Percentiles rank a stretch among this genome's conserved stretches.
Conservation (phyloP, 2,113 vertebrate genomes). For the Sterna hirundo region DNA sequence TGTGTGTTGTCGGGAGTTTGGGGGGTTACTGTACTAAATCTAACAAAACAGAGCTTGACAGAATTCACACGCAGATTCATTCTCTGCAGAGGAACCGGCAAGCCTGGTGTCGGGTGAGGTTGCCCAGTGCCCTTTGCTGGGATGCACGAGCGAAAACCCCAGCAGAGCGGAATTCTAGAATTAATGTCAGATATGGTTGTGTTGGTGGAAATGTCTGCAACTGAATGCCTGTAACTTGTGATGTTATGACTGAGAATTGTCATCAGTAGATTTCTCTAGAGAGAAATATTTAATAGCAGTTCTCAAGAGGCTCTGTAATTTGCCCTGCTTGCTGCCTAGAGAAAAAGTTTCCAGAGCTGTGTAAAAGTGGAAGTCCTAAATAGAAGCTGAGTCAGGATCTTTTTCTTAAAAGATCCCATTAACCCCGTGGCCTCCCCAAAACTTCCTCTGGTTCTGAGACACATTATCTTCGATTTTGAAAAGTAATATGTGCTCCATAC, state of each 20-base stretch:
- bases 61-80: not conserved
- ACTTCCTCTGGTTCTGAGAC: not conserved
- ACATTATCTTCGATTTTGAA: not conserved
- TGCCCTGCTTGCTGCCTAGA: not conserved
- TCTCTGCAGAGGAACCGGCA: not conserved
- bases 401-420: not conserved
- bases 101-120: not conserved
- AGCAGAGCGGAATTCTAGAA: not conserved
- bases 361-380: not conserved
- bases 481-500: not conserved
- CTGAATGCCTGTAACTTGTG: not conserved
- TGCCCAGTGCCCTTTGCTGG: not conserved
- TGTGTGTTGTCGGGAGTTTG: not conserved
- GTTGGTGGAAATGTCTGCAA: not conserved
- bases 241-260: not conserved
- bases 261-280: not conserved
- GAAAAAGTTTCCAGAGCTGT: not conserved
- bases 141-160: fast-evolving
- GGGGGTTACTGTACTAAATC: not conserved
- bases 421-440: not conserved
- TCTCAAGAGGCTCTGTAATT: not conserved
- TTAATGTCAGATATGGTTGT: not conserved
- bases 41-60: not conserved
- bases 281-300: not conserved
- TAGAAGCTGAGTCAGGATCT: not conserved